A percentile compares a stretch with the other conserved stretches of the same genome.
Evolutionary conservation across 2,797 vertebrate species (phyloP).

Genomic region (Heliangelus exortis): DNA sequence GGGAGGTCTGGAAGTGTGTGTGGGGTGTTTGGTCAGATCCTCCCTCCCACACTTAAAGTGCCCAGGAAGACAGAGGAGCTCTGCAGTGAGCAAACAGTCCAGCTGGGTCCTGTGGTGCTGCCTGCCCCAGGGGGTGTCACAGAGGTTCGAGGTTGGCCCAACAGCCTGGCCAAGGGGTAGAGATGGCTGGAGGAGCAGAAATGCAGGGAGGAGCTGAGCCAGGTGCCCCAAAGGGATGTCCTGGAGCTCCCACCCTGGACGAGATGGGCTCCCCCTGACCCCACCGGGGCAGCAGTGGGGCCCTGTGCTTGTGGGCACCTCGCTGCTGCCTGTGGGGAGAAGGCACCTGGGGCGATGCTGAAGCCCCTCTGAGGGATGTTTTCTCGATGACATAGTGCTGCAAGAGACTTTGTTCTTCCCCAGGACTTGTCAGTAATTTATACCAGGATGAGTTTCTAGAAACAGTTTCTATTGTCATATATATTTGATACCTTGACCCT

Average conservation of each 20-base stretch:
- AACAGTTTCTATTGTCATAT: not conserved
- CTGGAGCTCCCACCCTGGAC: not conserved
- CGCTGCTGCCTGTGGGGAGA: not conserved
- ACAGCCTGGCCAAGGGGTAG: not conserved
- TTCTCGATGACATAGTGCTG: not conserved
- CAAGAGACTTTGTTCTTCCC: not conserved
- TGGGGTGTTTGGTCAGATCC: not conserved
- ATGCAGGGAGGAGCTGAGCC: not conserved
- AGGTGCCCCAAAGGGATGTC: not conserved
- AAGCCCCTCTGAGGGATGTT: not conserved
- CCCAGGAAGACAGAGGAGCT: not conserved
- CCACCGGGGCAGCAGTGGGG: not conserved
- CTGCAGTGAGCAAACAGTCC: not conserved
- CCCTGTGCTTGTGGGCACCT: rapidly evolving
- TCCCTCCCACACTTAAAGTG: not conserved
- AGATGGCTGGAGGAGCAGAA: not conserved
- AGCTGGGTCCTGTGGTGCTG: not conserved
- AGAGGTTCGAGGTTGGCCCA: not conserved
- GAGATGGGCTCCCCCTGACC: not conserved
- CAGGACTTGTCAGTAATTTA: not conserved
- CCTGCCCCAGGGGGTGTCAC: not conserved
- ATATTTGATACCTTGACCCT: not conserved
- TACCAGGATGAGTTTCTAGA: not conserved
- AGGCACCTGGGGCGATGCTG: not conserved
- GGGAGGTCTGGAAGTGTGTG: not conserved